Percentiles rank a stretch among this genome's conserved stretches.
Evolutionary conservation across 1,140 invertebrate genomes (phyloP).

Genomic region (Brachionus calyciflorus): DNA sequence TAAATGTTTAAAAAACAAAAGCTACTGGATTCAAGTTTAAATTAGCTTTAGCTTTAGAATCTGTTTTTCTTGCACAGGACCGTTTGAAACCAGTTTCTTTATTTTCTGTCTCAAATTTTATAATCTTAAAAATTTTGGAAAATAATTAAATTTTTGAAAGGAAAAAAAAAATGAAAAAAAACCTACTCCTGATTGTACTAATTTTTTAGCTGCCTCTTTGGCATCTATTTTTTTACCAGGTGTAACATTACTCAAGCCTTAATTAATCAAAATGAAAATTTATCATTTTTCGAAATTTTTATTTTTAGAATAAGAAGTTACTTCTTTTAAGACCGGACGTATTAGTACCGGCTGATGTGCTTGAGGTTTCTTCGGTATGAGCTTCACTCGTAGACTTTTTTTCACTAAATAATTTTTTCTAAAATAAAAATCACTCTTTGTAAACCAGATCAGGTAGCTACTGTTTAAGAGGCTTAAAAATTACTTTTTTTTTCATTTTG

Average conservation of each 20-base stretch:
- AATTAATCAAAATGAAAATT: neutral
- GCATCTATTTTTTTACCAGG: constrained; percentile 33
- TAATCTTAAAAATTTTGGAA: neutral
- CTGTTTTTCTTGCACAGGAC: constrained; percentile 17
- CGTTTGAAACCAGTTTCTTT: constrained; percentile 36
- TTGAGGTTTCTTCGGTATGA: neutral
- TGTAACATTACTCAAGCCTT: neutral
- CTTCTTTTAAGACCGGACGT: neutral
- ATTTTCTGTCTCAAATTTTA: constrained; percentile 38
- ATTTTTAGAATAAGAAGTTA: neutral
- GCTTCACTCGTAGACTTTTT: constrained; percentile 13
- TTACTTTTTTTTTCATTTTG: constrained; percentile 47
- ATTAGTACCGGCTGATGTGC: neutral
- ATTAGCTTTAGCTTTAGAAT: neutral
- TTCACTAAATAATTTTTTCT: constrained; percentile 37
- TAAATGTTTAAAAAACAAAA: too few species aligned
- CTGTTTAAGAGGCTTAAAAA: neutral
- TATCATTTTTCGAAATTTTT: too few species aligned
- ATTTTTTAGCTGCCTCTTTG: constrained; percentile 41
- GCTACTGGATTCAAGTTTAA: constrained; percentile 11
- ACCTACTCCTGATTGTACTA: constrained; percentile 26
- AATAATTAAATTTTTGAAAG: neutral
- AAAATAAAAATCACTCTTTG: neutral
- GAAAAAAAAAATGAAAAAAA: neutral
- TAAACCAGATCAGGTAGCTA: too few species aligned